Conservation (phyloP, 2,888 invertebrate genomes). For the Magallana nippona region DNA sequence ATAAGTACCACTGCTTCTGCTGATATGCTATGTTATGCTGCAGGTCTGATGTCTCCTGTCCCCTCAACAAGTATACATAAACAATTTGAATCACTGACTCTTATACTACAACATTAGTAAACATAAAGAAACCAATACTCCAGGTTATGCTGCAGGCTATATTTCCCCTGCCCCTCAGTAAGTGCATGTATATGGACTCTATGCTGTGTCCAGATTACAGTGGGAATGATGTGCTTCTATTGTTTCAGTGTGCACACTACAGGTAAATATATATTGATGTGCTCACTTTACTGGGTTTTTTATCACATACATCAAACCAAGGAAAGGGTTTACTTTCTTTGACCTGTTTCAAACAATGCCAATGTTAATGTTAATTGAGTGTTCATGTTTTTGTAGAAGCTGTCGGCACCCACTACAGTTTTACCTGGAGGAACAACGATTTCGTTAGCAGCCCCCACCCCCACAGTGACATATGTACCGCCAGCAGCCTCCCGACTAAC, state of each 20-base stretch:
- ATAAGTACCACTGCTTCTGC: not conserved
- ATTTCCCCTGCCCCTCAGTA: conserved; percentile 37
- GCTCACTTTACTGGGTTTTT: too few species aligned
- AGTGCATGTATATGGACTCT: not conserved
- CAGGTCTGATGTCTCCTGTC: conserved; percentile 19
- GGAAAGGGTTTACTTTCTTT: too few species aligned
- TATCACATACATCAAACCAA: too few species aligned
- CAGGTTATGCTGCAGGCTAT: conserved; percentile 40
- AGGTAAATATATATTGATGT: too few species aligned
- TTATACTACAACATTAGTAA: conserved; percentile 86
- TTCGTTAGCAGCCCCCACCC: conserved; percentile 57
- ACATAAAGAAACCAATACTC: conserved; percentile 43
- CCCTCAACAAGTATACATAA: conserved; percentile 29
- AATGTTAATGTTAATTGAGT: not conserved
- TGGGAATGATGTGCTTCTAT: too few species aligned
- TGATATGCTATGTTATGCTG: conserved; percentile 37
- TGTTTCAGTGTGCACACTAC: too few species aligned
- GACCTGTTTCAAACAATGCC: not conserved
- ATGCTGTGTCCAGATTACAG: conserved; percentile 26
- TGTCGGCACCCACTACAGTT: conserved; percentile 55
- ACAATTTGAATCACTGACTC: conserved; percentile 81
- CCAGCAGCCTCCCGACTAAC: conserved; percentile 63
- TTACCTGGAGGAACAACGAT: conserved; percentile 59
- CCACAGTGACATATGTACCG: conserved; percentile 71
- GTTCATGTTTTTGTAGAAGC: conserved; percentile 59